These are phyloP conservation scores for Apostichopus japonicus DNA, from an alignment of 35 echinoderm and acorn worm genomes.

Conservation along the genomic window DNA sequence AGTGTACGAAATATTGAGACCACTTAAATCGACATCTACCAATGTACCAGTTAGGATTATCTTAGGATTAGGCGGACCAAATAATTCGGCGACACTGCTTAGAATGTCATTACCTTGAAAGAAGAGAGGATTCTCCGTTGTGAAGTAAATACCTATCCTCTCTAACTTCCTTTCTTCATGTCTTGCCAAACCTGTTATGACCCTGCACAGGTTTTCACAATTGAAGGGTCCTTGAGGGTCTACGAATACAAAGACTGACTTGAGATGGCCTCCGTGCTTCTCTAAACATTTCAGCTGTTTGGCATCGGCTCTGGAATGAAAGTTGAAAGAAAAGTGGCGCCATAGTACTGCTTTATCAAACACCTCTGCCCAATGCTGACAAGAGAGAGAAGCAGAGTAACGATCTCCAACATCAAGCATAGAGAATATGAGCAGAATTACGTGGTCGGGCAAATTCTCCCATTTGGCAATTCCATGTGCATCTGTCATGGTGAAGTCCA, in stretches of 20 bases:
- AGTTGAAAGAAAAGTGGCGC: conserved; percentile 75
- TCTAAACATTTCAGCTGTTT: conserved; percentile 76
- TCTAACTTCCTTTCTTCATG: conserved; percentile 68
- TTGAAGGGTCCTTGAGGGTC: conserved; percentile 72
- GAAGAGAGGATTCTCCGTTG: conserved; percentile 86
- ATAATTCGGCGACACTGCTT: conserved; percentile 78
- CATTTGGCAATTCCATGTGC: conserved; percentile 3
- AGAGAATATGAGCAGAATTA: conserved; percentile 77
- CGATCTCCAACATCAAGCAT: conserved; percentile 66
- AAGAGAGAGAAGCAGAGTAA: conserved; percentile 62
- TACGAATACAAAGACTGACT: conserved; percentile 57
- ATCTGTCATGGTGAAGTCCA: background rate
- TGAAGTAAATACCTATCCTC: conserved; percentile 76
- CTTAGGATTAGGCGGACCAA: conserved; percentile 81
- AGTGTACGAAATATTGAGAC: conserved; percentile 65
- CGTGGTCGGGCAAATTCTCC: conserved; percentile 82
- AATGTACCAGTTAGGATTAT: conserved; percentile 58
- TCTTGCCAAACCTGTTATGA: conserved; percentile 63
- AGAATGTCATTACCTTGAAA: conserved; percentile 85
- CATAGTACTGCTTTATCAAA: conserved; percentile 76
- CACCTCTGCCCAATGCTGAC: conserved; percentile 67
- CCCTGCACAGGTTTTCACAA: conserved; percentile 70
- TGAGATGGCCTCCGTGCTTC: conserved; percentile 76
- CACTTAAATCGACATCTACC: conserved; percentile 71
- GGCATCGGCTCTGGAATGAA: conserved; percentile 52